Percentiles rank a stretch among this genome's conserved stretches.
phyloP scores from a whole-genome alignment of 2,888 invertebrate genomes.

The Geophilus truncorum region DNA sequence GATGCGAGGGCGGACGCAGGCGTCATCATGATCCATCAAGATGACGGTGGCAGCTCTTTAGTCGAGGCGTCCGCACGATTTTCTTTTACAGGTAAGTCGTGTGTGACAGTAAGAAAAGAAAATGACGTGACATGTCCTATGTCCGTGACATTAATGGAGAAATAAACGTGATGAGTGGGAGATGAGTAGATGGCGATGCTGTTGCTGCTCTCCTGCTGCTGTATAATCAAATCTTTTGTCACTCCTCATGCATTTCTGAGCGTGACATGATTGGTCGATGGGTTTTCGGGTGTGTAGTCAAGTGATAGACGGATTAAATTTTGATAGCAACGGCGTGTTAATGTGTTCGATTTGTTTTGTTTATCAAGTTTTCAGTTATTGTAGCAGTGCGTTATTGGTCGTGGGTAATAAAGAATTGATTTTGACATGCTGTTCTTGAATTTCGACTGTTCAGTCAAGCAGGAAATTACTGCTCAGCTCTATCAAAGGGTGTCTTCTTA shows the following conservation, averaged over 20 bases:
- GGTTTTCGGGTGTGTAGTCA: background rate
- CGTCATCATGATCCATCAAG: constrained; percentile 7
- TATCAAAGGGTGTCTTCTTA: background rate
- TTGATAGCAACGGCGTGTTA: background rate
- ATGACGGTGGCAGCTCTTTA: background rate
- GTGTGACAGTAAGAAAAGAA: background rate
- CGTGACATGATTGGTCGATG: background rate
- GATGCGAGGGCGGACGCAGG: background rate
- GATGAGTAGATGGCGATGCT: background rate
- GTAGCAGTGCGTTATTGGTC: too few relatives aligned
- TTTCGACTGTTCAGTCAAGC: background rate
- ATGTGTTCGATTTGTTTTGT: too few relatives aligned
- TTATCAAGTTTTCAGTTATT: too few relatives aligned
- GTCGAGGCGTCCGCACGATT: background rate
- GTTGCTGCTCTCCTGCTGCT: too few relatives aligned
- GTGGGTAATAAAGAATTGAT: too few relatives aligned
- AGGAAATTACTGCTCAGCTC: background rate
- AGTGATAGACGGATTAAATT: background rate
- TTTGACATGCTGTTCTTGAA: background rate
- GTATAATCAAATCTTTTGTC: constrained; percentile 10
- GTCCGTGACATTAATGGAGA: background rate
- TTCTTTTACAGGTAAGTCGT: constrained; percentile 1
- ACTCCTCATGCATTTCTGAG: background rate
- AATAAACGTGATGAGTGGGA: background rate
- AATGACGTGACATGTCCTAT: background rate